A percentile compares a stretch with the other conserved stretches of the same genome.
Conservation (phyloP, 1,140 invertebrate species). For the Potamilus streckersoni region DNA sequence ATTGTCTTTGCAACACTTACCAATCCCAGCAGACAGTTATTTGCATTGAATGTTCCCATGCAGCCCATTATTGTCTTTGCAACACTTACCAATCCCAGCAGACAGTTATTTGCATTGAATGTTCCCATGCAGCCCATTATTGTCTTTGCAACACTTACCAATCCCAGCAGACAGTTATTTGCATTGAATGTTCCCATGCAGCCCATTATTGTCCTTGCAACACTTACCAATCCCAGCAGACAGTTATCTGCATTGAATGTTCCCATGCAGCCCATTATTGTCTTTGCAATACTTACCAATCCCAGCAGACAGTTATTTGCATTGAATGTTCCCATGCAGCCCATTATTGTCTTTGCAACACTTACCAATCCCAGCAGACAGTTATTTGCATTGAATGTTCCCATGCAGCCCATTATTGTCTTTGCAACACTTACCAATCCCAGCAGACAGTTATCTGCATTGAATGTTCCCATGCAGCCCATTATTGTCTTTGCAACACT, state of each 20-base stretch:
- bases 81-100: slow-evolving; percentile 24
- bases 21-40: slow-evolving; percentile 16
- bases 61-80: slow-evolving; percentile 6
- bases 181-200: slow-evolving; percentile 18
- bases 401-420: slow-evolving; percentile 11
- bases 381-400: slow-evolving; percentile 13
- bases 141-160: slow-evolving; percentile 12
- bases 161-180: slow-evolving; percentile 14
- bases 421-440: slow-evolving; percentile 17
- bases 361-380: slow-evolving; percentile 26
- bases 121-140: slow-evolving; percentile 17
- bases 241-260: slow-evolving; percentile 16
- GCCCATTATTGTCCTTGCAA: neutral
- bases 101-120: slow-evolving; percentile 15
- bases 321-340: slow-evolving; percentile 16
- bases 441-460: slow-evolving; percentile 14
- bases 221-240: slow-evolving; percentile 25
- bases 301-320: slow-evolving; percentile 15
- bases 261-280: slow-evolving; percentile 12
- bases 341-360: neutral
- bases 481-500: slow-evolving; percentile 4
- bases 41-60: slow-evolving; percentile 13
- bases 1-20: slow-evolving; percentile 12
- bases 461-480: slow-evolving; percentile 19
- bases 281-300: slow-evolving; percentile 16